Percentiles rank a stretch among this genome's conserved stretches.
phyloP scores from a whole-genome alignment of 2,888 invertebrate species.

The Tachystola acroxantha region DNA sequence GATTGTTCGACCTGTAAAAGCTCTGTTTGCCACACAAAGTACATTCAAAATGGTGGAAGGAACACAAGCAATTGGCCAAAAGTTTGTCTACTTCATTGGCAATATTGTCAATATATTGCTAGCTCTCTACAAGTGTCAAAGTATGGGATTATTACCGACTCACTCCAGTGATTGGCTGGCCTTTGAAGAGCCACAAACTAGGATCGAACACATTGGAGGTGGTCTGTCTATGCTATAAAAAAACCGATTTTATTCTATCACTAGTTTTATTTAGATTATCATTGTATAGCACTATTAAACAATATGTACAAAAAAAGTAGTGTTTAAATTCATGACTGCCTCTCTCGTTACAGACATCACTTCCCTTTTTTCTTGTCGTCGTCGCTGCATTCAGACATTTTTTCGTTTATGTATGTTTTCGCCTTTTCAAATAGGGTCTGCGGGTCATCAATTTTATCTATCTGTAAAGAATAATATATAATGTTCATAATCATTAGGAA shows the following conservation, averaged over 20 bases:
- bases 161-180: slow-evolving; percentile 99
- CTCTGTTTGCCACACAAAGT: slow-evolving; percentile 92
- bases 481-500: too few relatives aligned
- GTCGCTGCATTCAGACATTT: slow-evolving; percentile 57
- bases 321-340: slow-evolving; percentile 25
- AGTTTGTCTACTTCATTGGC: slow-evolving; percentile 94
- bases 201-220: slow-evolving; percentile 92
- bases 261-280: slow-evolving; percentile 44
- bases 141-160: slow-evolving; percentile 97
- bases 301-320: slow-evolving; percentile 46
- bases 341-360: slow-evolving; percentile 22
- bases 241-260: slow-evolving; percentile 24
- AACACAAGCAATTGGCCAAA: slow-evolving; percentile 92
- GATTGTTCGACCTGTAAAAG: slow-evolving; percentile 96
- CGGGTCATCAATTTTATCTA: slow-evolving; percentile 92
- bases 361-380: slow-evolving; percentile 58
- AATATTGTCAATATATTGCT: slow-evolving; percentile 94
- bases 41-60: slow-evolving; percentile 97
- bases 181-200: slow-evolving; percentile 93
- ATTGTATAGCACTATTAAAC: slow-evolving; percentile 50
- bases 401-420: slow-evolving; percentile 83
- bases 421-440: slow-evolving; percentile 83
- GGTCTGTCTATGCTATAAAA: slow-evolving; percentile 81
- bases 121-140: slow-evolving; percentile 98
- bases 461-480: too few relatives aligned